A percentile compares a stretch with the other conserved stretches of the same genome.
Conservation (phyloP, 2,797 vertebrate species). For the Neoniphon sammara region DNA sequence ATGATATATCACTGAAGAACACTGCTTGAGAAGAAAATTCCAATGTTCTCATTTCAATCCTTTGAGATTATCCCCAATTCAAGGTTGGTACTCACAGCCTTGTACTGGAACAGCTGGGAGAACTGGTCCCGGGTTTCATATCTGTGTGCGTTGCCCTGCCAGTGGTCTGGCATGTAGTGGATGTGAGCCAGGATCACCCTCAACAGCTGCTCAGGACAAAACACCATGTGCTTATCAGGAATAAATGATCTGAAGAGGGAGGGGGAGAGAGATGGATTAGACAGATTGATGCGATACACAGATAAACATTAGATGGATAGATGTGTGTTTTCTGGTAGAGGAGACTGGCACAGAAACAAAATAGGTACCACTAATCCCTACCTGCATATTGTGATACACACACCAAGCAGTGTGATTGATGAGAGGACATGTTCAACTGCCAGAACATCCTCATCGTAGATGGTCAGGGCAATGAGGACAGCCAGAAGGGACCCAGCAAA, state of each 20-base stretch:
- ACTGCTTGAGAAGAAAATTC: background rate
- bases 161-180: conserved; percentile 99
- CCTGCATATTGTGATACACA: conserved; percentile 96
- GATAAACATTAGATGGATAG: too few species aligned
- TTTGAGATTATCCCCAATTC: background rate
- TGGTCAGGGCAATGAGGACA: conserved; percentile 96
- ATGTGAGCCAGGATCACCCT: conserved; percentile 96
- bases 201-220: conserved; percentile 97
- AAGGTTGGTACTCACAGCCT: conserved; percentile 89
- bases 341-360: background rate
- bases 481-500: conserved; percentile 97
- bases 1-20: background rate
- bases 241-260: conserved; percentile 90
- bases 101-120: conserved; percentile 99
- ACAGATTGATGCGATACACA: too few species aligned
- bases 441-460: conserved; percentile 97
- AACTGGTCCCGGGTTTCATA: conserved; percentile 98
- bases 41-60: background rate
- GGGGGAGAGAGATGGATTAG: background rate
- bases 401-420: conserved; percentile 94
- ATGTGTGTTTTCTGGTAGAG: background rate
- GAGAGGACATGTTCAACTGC: conserved; percentile 96
- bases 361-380: conserved; percentile 50
- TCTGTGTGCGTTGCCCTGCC: conserved; percentile 97
- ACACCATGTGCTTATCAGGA: conserved; percentile 97